A percentile compares a stretch with the other conserved stretches of the same genome.
Conservation (phyloP, 2,113 vertebrate species). For the Rhinopithecus roxellana region DNA sequence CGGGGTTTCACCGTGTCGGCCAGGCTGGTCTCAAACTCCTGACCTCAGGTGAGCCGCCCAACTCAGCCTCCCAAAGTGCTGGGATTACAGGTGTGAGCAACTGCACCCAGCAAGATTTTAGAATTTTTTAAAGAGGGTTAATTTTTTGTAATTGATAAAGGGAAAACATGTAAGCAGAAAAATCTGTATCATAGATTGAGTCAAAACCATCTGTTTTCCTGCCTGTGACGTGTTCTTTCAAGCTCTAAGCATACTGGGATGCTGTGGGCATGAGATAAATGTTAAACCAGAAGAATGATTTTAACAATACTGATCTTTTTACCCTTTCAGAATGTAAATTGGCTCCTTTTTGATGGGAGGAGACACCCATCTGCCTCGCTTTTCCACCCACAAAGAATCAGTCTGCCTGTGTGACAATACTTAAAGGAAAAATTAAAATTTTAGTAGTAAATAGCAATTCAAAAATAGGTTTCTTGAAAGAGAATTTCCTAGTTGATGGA, state of each 20-base stretch:
- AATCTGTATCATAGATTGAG: slow-evolving; percentile 23
- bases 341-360: slow-evolving; percentile 29
- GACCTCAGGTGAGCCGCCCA: neutral
- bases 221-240: neutral
- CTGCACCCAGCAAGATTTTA: neutral
- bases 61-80: neutral
- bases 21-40: neutral
- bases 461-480: slow-evolving; percentile 63
- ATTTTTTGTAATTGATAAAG: slow-evolving; percentile 27
- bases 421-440: slow-evolving; percentile 55
- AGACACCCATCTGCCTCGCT: slow-evolving; percentile 50
- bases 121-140: neutral
- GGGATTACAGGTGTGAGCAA: neutral
- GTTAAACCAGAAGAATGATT: slow-evolving; percentile 22
- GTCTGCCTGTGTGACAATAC: slow-evolving; percentile 28
- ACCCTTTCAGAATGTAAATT: slow-evolving; percentile 23
- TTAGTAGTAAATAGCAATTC: slow-evolving; percentile 66
- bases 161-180: neutral
- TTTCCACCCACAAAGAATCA: slow-evolving; percentile 47
- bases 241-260: neutral
- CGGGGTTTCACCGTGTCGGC: neutral
- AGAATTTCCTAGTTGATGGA: slow-evolving; percentile 45
- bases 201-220: slow-evolving; percentile 50
- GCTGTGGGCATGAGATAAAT: neutral
- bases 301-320: slow-evolving; percentile 39